phyloP scores from a whole-genome alignment of 2,888 invertebrate genomes.

The Drosophila lacicola region DNA sequence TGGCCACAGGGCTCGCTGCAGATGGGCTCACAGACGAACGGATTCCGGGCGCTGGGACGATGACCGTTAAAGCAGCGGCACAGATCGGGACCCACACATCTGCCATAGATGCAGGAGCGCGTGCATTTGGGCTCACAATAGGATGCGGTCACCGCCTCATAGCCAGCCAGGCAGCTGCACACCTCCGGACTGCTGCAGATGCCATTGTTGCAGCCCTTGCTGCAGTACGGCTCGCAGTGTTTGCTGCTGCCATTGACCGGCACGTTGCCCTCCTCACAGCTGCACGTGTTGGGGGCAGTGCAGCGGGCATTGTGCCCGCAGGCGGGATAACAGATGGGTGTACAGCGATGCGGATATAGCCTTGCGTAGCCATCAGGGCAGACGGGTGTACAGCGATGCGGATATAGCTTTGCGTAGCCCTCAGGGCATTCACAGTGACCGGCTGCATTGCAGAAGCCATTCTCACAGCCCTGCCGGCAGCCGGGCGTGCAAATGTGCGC shows the following conservation, averaged over 20 bases:
- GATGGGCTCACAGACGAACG: conserved; percentile 77
- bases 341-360: conserved; percentile 74
- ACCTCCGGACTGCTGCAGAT: conserved; percentile 84
- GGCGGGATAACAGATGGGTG: conserved; percentile 68
- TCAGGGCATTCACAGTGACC: conserved; percentile 81
- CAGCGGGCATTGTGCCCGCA: conserved; percentile 84
- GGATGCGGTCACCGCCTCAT: conserved; percentile 70
- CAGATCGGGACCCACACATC: conserved; percentile 83
- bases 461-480: conserved; percentile 80
- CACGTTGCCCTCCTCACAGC: conserved; percentile 74
- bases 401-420: conserved; percentile 73
- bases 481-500: conserved; percentile 79
- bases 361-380: conserved; percentile 80
- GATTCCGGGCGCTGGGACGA: conserved; percentile 56
- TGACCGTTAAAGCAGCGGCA: conserved; percentile 86
- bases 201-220: conserved; percentile 82
- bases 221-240: conserved; percentile 81
- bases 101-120: conserved; percentile 78
- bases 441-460: conserved; percentile 84
- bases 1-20: conserved; percentile 78
- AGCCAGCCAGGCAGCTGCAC: conserved; percentile 83
- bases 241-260: conserved; percentile 74
- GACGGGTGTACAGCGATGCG: conserved; percentile 78
- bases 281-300: conserved; percentile 83
- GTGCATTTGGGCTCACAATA: conserved; percentile 80